Evolutionary conservation across 2,797 vertebrate genomes (phyloP).

Genomic region (Pyrocephalus nanus): DNA sequence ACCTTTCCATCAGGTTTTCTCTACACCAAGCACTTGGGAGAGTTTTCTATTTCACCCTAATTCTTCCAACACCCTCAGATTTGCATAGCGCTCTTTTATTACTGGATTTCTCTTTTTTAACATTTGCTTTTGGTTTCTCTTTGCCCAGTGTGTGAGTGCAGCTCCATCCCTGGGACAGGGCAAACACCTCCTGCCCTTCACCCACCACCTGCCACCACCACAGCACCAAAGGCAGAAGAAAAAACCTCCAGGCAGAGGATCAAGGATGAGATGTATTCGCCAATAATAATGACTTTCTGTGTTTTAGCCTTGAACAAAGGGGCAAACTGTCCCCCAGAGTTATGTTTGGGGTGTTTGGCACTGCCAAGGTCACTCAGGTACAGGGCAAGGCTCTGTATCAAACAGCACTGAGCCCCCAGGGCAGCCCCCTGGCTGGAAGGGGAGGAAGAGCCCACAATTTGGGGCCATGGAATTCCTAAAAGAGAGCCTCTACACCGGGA

Average conservation of each 20-base stretch:
- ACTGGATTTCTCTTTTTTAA: neutral
- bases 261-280: neutral
- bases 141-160: accelerated
- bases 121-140: neutral
- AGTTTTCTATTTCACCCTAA: neutral
- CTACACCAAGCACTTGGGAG: neutral
- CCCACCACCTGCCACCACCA: neutral
- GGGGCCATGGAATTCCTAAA: neutral
- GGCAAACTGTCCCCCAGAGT: neutral
- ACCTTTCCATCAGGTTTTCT: neutral
- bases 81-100: neutral
- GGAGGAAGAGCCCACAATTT: neutral
- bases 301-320: neutral
- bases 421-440: neutral
- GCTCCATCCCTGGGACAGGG: neutral
- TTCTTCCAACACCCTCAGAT: neutral
- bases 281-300: neutral
- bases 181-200: neutral
- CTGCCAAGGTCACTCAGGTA: accelerated
- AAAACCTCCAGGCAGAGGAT: neutral
- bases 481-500: neutral
- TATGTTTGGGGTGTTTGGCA: neutral
- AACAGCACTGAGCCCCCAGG: neutral
- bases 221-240: neutral
- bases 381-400: accelerated